Percentiles rank a stretch among this genome's conserved stretches.
Evolutionary conservation across 2,888 invertebrate species (phyloP).

Genomic region (Pherbina coryleti): DNA sequence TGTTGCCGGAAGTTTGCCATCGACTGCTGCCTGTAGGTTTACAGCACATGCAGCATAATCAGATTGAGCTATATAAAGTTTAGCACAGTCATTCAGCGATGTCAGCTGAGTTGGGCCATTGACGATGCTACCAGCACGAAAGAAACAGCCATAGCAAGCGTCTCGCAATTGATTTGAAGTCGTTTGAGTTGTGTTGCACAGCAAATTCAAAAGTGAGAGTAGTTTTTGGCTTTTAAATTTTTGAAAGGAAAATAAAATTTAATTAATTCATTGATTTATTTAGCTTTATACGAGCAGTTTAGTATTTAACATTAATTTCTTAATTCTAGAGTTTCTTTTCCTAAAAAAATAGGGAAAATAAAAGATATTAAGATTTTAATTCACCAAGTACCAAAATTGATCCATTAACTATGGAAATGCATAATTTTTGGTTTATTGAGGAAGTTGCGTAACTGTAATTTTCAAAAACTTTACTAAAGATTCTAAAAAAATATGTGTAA

Average conservation of each 20-base stretch:
- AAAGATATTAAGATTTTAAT: too few species aligned
- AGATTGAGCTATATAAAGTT: conserved; percentile 72
- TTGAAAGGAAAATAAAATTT: not conserved
- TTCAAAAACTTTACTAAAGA: too few species aligned
- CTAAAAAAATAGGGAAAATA: too few species aligned
- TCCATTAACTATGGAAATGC: too few species aligned
- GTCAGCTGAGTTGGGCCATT: conserved; percentile 72
- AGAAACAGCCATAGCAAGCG: conserved; percentile 77
- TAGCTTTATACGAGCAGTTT: too few species aligned
- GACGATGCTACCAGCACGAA: conserved; percentile 72
- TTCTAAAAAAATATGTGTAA: too few species aligned
- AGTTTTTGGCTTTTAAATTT: conserved; percentile 57
- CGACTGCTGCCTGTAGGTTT: conserved; percentile 67
- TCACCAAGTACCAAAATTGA: too few species aligned
- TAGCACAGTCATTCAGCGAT: conserved; percentile 72
- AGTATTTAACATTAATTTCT: too few species aligned
- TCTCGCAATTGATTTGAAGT: conserved; percentile 73
- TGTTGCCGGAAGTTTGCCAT: conserved; percentile 47
- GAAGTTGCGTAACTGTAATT: too few species aligned
- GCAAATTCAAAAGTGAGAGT: conserved; percentile 73
- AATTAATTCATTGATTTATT: too few species aligned
- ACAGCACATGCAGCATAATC: conserved; percentile 72
- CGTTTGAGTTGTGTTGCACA: conserved; percentile 77
- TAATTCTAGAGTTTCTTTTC: too few species aligned
- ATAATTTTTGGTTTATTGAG: too few species aligned